Evolutionary conservation across 2,888 invertebrate species (phyloP), one percentile per base, ranked within the genome.

Genomic region (Hemaris fuciformis): DNA sequence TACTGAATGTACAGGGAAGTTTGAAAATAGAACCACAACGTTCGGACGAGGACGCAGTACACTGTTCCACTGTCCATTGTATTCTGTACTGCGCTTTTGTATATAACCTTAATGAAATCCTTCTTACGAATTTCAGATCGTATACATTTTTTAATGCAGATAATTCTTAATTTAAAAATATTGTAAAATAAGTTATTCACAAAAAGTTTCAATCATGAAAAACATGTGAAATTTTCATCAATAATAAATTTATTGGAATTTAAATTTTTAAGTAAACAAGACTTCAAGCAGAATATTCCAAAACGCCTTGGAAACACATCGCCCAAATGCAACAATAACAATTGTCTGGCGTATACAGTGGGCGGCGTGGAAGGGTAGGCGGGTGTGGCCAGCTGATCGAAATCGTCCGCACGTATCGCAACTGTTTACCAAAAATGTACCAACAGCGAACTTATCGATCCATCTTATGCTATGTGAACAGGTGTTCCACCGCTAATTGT

Each of bases 301-400:
- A 8, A 43, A 20, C 8, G 13, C n/a, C 10, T 13, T 27, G 31
- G 10, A 53, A 53, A 53, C 27, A 27, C 18, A 18, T 18, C 5
- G 18, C 31, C 18, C 10, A 31, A 31, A 31, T 53, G 53, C 10
- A 31, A 31, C 27, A 53, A 53, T 27, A 53, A 31, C 18, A 53
- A 53, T 31, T 31, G 31, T 27, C 18, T 53, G 18, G 53, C 18
- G 27, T 53, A 31, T 27, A 31, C 15, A 27, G 18, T 34, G 22
- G 34, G 53, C 53, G 41, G 41, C 56, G 15, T 42, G 13, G 7
- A 23, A 20, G 57, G 43, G 61, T 34, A 23, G 20, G 77, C 80
- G 87, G 88, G 87, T 87, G 85, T 85, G 86, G 87, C 81, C 88
- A 89, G 89, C 89, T 89, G 89, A 88, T 86, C 77, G 74, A 63